Percentiles rank a stretch among this genome's conserved stretches.
Conservation (phyloP, 2,113 vertebrate species). For the Phyllostomus hastatus region DNA sequence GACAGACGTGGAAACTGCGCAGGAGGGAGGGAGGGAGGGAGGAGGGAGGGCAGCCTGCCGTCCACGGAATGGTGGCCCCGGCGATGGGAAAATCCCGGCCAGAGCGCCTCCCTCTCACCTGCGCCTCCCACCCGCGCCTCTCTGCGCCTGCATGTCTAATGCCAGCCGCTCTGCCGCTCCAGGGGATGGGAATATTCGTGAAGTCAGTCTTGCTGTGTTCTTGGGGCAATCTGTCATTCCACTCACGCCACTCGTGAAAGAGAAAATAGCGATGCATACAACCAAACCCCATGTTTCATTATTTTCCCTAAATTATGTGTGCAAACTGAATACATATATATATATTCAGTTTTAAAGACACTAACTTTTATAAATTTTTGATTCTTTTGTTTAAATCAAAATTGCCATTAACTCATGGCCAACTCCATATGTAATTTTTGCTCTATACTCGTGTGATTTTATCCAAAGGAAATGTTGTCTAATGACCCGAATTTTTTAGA, state of each 20-base stretch:
- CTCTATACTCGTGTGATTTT: not conserved
- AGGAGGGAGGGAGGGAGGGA: not conserved
- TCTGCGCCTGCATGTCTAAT: not conserved
- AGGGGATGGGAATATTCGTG: not conserved
- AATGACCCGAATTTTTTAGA: not conserved
- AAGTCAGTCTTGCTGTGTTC: not conserved
- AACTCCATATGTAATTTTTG: not conserved
- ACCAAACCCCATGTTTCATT: not conserved
- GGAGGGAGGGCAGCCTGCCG: not conserved
- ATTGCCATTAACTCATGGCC: not conserved
- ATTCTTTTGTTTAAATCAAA: not conserved
- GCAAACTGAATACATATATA: not conserved
- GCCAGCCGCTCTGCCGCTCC: not conserved
- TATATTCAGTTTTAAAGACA: not conserved
- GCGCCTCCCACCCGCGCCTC: too few species aligned
- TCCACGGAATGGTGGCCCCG: not conserved
- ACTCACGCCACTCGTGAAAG: not conserved
- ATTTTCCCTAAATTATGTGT: not conserved
- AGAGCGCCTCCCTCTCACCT: not conserved
- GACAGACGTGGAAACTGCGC: not conserved
- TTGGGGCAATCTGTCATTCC: not conserved
- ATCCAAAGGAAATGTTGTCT: not conserved
- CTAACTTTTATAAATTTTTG: not conserved
- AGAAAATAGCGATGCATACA: not conserved
- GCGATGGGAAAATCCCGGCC: not conserved